Conservation (phyloP, 2,888 invertebrate species). For the Cantharis lateralis region DNA sequence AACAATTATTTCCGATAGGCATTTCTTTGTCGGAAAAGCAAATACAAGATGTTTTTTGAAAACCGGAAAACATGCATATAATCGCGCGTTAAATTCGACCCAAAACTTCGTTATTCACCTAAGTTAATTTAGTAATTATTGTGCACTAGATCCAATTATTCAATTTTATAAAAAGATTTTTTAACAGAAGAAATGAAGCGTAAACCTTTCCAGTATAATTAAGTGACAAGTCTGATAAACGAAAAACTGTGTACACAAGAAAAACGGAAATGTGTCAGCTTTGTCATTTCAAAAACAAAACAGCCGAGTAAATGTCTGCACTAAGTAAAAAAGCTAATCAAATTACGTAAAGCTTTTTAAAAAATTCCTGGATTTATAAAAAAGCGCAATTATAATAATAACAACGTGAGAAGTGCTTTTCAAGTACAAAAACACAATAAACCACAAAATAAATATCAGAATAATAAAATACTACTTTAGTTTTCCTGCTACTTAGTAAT, state of each 20-base stretch:
- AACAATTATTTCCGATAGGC: background rate
- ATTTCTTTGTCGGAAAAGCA: background rate
- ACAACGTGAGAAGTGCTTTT: background rate
- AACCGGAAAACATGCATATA: background rate
- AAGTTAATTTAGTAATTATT: background rate
- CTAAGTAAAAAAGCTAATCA: background rate
- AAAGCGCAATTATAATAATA: background rate
- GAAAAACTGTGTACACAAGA: background rate
- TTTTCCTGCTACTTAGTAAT: background rate
- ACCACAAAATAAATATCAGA: background rate
- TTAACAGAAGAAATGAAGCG: background rate
- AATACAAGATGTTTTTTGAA: slow-evolving; percentile 3
- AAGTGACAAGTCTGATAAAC: background rate
- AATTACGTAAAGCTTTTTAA: background rate
- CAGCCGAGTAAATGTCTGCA: background rate
- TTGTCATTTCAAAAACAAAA: background rate
- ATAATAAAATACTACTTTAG: background rate
- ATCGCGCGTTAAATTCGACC: background rate
- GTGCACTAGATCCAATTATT: background rate
- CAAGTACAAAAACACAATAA: background rate
- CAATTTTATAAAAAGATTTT: background rate
- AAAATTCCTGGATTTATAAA: background rate
- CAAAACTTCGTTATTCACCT: background rate
- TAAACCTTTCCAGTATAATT: background rate
- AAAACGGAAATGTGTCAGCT: background rate